A percentile compares a stretch with the other conserved stretches of the same genome.
phyloP scores from a whole-genome alignment of 2,113 vertebrate species.

The Paraplagusia blochii region DNA sequence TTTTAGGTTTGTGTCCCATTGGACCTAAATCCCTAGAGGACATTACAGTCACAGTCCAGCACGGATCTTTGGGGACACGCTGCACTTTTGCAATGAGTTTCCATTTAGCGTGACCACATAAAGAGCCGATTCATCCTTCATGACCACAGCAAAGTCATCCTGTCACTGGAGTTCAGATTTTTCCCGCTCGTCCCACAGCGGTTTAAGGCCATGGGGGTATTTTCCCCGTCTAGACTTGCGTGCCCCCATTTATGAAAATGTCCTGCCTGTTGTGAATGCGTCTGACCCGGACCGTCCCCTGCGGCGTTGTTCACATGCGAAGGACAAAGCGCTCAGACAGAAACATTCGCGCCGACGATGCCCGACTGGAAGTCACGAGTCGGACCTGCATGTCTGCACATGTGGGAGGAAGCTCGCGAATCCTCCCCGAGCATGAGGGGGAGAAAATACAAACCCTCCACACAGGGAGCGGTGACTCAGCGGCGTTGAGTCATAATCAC shows the following conservation, averaged over 20 bases:
- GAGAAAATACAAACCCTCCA: not conserved
- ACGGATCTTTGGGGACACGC: too few relatives aligned
- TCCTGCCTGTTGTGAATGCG: too few relatives aligned
- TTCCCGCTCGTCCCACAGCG: too few relatives aligned
- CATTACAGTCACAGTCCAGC: too few relatives aligned
- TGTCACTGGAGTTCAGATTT: too few relatives aligned
- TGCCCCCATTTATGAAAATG: not conserved
- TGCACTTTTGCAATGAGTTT: too few relatives aligned
- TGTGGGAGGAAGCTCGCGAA: not conserved
- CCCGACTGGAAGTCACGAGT: not conserved
- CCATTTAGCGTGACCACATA: too few relatives aligned
- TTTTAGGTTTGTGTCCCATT: too few relatives aligned
- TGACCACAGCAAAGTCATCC: too few relatives aligned
- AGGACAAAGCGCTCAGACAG: not conserved
- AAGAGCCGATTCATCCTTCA: too few relatives aligned
- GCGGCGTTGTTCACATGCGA: not conserved
- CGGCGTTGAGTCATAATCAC: not conserved
- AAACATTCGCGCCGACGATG: not conserved
- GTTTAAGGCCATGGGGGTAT: not conserved
- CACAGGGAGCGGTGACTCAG: conserved; percentile 1
- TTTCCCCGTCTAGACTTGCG: too few relatives aligned
- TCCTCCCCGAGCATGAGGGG: not conserved
- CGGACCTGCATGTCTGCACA: not conserved
- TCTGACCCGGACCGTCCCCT: not conserved
- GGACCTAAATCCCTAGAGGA: too few relatives aligned